These are phyloP conservation scores for Asteroscopus sphinx DNA, from an alignment of 2,888 invertebrate genomes.

Conservation along the genomic window DNA sequence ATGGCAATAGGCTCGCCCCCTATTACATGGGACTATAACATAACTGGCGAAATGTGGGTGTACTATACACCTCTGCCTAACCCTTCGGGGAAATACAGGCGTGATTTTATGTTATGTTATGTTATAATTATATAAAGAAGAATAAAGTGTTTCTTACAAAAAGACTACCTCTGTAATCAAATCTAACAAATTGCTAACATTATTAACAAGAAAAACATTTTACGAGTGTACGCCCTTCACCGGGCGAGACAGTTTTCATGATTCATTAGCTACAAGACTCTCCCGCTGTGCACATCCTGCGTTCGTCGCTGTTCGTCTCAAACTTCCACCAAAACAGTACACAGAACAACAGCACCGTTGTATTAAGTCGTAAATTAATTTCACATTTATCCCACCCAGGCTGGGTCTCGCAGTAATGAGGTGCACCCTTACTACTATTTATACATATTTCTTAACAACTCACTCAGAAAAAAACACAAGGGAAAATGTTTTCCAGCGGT, in stretches of 20 bases:
- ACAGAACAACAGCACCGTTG: slow-evolving; percentile 63
- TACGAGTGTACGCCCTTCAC: slow-evolving; percentile 12
- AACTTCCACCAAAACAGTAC: slow-evolving; percentile 25
- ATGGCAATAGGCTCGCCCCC: no score
- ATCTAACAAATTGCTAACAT: slow-evolving; percentile 23
- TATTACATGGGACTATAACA: no score
- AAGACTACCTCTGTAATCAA: slow-evolving; percentile 25
- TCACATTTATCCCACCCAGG: slow-evolving; percentile 63
- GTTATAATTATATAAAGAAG: no score
- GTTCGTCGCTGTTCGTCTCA: slow-evolving; percentile 26
- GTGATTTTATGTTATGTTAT: no score
- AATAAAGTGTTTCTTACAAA: neutral
- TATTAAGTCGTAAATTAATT: slow-evolving; percentile 84
- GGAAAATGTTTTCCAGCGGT: slow-evolving; percentile 56
- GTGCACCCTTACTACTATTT: slow-evolving; percentile 68
- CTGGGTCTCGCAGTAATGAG: slow-evolving; percentile 68
- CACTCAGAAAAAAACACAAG: slow-evolving; percentile 48
- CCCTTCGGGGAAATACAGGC: no score
- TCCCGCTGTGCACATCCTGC: slow-evolving; percentile 8
- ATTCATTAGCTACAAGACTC: slow-evolving; percentile 29
- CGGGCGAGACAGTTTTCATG: slow-evolving; percentile 24
- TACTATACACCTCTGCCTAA: no score
- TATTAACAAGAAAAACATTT: slow-evolving; percentile 41
- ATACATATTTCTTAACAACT: slow-evolving; percentile 68
- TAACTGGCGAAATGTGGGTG: no score